phyloP scores from a whole-genome alignment of 2,888 invertebrate species.

The Netelia melanura region DNA sequence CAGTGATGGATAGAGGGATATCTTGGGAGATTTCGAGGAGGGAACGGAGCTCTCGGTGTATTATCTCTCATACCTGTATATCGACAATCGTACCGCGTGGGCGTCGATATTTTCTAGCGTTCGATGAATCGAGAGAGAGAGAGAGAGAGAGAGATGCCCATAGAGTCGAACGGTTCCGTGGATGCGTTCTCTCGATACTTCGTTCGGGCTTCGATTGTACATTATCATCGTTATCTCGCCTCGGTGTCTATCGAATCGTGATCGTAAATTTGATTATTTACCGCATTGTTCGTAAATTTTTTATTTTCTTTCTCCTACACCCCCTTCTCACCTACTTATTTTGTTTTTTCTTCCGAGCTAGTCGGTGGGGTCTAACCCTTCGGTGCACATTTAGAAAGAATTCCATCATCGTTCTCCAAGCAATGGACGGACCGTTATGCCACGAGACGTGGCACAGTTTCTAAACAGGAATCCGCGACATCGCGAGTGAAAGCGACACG shows the following conservation, averaged over 20 bases:
- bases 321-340: neutral
- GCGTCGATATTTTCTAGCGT: slow-evolving; percentile 39
- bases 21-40: slow-evolving; percentile 38
- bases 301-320: neutral
- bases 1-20: slow-evolving; percentile 65
- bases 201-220: neutral
- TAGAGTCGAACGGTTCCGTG: neutral
- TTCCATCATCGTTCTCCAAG: neutral
- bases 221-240: neutral
- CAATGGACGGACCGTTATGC: neutral
- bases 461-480: slow-evolving; percentile 40
- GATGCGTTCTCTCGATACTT: neutral
- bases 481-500: slow-evolving; percentile 49
- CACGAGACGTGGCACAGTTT: slow-evolving; percentile 47
- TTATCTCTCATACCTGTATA: slow-evolving; percentile 4
- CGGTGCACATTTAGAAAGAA: neutral
- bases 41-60: neutral
- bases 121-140: neutral
- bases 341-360: neutral
- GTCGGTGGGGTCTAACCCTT: too few species aligned
- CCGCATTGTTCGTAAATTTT: neutral
- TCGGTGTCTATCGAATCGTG: neutral
- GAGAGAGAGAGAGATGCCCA: neutral
- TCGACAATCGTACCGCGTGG: slow-evolving; percentile 16
- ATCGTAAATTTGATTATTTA: neutral